A percentile compares a stretch with the other conserved stretches of the same genome.
phyloP scores from a whole-genome alignment of 1,140 invertebrate genomes.

The Apolygus lucorum region DNA sequence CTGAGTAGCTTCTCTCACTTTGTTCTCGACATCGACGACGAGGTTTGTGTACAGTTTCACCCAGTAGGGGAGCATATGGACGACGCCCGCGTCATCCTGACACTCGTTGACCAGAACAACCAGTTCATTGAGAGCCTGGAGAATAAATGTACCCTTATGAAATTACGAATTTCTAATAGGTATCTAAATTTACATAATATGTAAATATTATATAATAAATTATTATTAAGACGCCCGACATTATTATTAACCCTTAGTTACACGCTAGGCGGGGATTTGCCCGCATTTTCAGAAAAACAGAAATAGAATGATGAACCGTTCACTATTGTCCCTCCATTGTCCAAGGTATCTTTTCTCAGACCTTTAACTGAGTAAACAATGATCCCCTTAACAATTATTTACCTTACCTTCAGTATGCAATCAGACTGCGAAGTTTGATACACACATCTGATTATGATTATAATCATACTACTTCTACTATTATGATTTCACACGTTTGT shows the following conservation, averaged over 20 bases:
- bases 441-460: no score
- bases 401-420: no score
- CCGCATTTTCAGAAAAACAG: no score
- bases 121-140: conserved; percentile 71
- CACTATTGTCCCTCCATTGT: no score
- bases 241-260: neutral
- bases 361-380: no score
- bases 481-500: no score
- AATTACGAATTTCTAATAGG: neutral
- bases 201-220: neutral
- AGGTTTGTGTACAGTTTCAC: conserved; percentile 63
- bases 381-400: no score
- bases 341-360: no score
- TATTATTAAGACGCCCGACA: neutral
- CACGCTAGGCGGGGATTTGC: no score
- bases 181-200: neutral
- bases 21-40: conserved; percentile 63
- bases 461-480: no score
- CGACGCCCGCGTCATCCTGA: conserved; percentile 40
- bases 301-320: no score
- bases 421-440: no score
- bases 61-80: conserved; percentile 66
- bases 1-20: conserved; percentile 65
- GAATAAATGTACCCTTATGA: conserved; percentile 3
- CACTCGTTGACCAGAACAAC: conserved; percentile 48